Base-by-base conservation (phyloP, 2,888 invertebrate genomes). In the Hesperia comma region DNA sequence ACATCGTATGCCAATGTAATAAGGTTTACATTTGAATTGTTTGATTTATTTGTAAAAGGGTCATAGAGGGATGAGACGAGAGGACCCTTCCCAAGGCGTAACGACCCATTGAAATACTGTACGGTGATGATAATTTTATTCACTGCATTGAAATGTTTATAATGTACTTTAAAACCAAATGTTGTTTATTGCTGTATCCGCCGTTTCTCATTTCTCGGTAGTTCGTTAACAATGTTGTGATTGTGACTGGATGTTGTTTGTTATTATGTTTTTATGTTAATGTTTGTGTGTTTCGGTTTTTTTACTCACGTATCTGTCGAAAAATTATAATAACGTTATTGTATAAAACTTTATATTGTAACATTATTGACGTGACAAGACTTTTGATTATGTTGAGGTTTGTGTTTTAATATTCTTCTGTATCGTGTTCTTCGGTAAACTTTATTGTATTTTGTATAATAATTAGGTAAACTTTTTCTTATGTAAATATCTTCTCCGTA, bases 91-190 rank as follows among this genome's bases (percentile, higher is more conserved):
- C 55, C 61, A 37, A n/a, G 33, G 43, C 71, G 75, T 83, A 87
- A 88, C 85, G 86, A 88, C 80, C 85, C 80, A 87, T 88, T 88
- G 80, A 87, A 83, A 83, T 77, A 75, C 73, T 71, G 74, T 72
- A 41, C 74, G 71, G 76, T 77, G 79, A 81, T 76, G 79, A 82
- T 85, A 86, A 84, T 85, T 84, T 85, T 82, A 86, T 84, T 79
- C 79, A 81, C 78, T 78, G 76, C 73, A 70, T 72, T 77, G 74
- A 72, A 78, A 74, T 77, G 70, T 74, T 75, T 75, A 76, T 56
- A 51, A 26, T 51, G 41, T 51, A 62, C 41, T 62, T 62, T 43
- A 17, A 41, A 62, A 41, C 62, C 62, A 32, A 63, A 63, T 55
- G 55, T 62, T 55, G 53, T 61, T 53, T 61, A 53, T 53, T 61